Base-by-base conservation (phyloP, 1,140 invertebrate genomes). In the Trichomalopsis sarcophagae region DNA sequence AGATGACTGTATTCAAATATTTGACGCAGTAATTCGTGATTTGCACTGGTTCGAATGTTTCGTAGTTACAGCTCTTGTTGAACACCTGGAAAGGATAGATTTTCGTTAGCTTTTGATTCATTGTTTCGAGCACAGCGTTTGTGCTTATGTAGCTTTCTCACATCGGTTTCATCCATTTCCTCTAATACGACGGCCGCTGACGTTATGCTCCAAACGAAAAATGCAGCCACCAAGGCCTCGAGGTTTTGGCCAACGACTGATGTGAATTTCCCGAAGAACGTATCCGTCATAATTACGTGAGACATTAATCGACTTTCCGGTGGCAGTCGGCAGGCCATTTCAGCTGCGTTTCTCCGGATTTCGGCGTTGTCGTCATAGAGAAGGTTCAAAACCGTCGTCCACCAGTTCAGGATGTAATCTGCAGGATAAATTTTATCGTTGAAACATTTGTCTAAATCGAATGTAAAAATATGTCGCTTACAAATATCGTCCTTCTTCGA, bases 111-210 rank as follows among this genome's bases (percentile, higher is more conserved):
- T 17, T 66, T 44, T 73, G 74, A 88, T 85, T 21, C 21, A 7
- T 62, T 7, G 55, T 7, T 17, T 62, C 14, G 6, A 62, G 55
- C 17, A 44, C 40, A 44, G 7, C 40, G 10, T 44, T 44, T 44
- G 9, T 44, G 40, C 5, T 80, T 50, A 78, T 44, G 40, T 47
- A 36, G 33, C 33, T 55, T 33, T 87, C 87, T 90, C 87, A 90
- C 91, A 71, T 90, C 91, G 2, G 88, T 91, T 36, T 92, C 91
- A 62, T 92, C 91, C 91, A 92, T 92, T 88, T 91, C 87, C 10
- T 91, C 89, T 79, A 90, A 87, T 9, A 40, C 55, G 17, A 89
- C 85, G 17, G 88, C 88, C 14, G 89, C 82, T 33, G 91, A 86
- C 9, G 87, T 86, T 13, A 88, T 83, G 13, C 90, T 87, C 91